These are phyloP conservation scores for Siniperca scherzeri DNA, from an alignment of 2,797 vertebrate species.

Conservation along the genomic window DNA sequence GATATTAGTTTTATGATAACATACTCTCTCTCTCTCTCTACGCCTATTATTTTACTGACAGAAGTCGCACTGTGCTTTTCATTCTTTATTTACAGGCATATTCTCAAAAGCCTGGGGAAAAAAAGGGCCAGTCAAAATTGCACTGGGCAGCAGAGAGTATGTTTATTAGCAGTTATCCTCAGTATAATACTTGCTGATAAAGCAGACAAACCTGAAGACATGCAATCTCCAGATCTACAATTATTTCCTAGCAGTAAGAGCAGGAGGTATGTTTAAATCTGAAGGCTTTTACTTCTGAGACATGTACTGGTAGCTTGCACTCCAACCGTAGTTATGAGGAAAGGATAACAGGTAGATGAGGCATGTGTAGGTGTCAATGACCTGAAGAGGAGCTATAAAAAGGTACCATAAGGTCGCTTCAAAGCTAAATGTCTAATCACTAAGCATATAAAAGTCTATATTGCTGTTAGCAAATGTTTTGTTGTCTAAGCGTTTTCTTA, in stretches of 20 bases:
- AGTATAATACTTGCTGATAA: constrained; percentile 10
- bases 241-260: background rate
- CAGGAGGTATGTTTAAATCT: background rate
- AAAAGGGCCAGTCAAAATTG: background rate
- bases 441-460: background rate
- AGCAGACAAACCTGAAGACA: constrained; percentile 2
- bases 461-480: background rate
- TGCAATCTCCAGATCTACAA: constrained; percentile 3
- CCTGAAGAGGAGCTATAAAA: background rate
- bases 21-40: background rate
- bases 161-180: constrained; percentile 5
- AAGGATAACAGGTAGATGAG: background rate
- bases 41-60: background rate
- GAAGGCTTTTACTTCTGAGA: constrained; percentile 13
- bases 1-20: background rate
- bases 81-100: background rate
- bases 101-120: constrained; percentile 2
- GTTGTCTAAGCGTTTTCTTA: background rate
- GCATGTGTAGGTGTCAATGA: background rate
- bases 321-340: background rate
- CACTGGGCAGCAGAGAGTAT: background rate
- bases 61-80: background rate
- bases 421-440: background rate
- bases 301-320: background rate
- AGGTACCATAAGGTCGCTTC: background rate